Conservation (phyloP, 2,888 invertebrate species). For the Rhyacophila evoluta region DNA sequence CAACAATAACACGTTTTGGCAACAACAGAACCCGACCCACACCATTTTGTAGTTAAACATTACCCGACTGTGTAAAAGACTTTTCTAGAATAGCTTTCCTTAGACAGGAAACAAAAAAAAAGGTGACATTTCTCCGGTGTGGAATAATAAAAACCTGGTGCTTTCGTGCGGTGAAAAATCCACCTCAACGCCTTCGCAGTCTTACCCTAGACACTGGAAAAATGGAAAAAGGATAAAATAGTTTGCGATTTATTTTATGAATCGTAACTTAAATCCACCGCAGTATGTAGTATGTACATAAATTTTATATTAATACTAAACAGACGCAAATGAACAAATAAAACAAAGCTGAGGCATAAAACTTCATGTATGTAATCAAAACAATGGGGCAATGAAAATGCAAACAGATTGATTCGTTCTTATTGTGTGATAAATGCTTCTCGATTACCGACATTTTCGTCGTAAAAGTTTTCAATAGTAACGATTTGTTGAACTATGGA, state of each 20-base stretch:
- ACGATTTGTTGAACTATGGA: too few species aligned
- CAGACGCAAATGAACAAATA: not conserved
- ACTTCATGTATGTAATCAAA: not conserved
- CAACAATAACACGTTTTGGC: not conserved
- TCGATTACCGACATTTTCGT: too few species aligned
- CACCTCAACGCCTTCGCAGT: not conserved
- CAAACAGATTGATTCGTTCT: too few species aligned
- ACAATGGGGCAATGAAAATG: not conserved
- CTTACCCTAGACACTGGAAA: not conserved
- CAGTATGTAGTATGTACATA: not conserved
- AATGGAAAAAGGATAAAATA: not conserved
- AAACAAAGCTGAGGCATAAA: not conserved
- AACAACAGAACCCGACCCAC: not conserved
- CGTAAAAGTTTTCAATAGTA: too few species aligned
- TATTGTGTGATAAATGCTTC: too few species aligned
- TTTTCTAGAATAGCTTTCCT: not conserved
- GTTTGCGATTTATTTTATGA: not conserved
- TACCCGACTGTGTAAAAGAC: slow-evolving; percentile 12
- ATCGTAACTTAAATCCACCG: not conserved
- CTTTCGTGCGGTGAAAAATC: not conserved
- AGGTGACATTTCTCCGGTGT: slow-evolving; percentile 1
- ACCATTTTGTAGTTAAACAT: not conserved
- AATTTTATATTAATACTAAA: not conserved
- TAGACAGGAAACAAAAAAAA: not conserved
- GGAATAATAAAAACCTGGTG: not conserved